Conservation (phyloP, 2,797 vertebrate genomes). For the Champsocephalus gunnari region DNA sequence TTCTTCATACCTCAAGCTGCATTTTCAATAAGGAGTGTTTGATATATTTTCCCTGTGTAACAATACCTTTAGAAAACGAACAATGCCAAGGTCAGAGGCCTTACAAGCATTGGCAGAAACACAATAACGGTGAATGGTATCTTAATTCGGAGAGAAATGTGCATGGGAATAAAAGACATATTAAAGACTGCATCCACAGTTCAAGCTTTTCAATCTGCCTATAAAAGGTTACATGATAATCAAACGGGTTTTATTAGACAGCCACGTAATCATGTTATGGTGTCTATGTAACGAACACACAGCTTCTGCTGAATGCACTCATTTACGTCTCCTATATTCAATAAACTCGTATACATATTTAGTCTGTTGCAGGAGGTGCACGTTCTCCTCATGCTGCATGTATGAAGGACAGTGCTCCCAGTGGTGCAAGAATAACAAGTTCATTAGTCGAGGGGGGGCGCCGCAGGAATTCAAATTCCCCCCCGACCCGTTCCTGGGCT, state of each 20-base stretch:
- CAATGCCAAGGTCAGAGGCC: constrained; percentile 58
- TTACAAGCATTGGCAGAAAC: constrained; percentile 18
- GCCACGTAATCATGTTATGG: background rate
- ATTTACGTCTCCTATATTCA: constrained; percentile 39
- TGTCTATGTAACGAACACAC: constrained; percentile 3
- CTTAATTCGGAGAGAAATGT: constrained; percentile 7
- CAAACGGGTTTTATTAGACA: background rate
- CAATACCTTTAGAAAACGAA: constrained; percentile 61
- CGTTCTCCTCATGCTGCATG: constrained; percentile 66
- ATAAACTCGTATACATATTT: constrained; percentile 51
- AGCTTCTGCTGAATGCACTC: constrained; percentile 4
- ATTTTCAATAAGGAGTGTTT: constrained; percentile 65
- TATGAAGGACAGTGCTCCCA: constrained; percentile 98
- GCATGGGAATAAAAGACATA: constrained; percentile 12
- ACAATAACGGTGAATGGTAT: constrained; percentile 16
- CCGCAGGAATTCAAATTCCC: constrained; percentile 97
- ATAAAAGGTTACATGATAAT: background rate
- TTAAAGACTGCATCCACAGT: constrained; percentile 8
- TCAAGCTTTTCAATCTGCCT: background rate
- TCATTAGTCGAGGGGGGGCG: constrained; percentile 95
- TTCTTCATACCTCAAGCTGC: constrained; percentile 51
- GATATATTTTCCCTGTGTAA: constrained; percentile 58
- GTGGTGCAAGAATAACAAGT: constrained; percentile 99
- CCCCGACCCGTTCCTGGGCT: constrained; percentile 87
- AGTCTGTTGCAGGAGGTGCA: constrained; percentile 59